A percentile compares a stretch with the other conserved stretches of the same genome.
Evolutionary conservation across 2,797 vertebrate species (phyloP).

Genomic region (Epinephelus malabaricus): DNA sequence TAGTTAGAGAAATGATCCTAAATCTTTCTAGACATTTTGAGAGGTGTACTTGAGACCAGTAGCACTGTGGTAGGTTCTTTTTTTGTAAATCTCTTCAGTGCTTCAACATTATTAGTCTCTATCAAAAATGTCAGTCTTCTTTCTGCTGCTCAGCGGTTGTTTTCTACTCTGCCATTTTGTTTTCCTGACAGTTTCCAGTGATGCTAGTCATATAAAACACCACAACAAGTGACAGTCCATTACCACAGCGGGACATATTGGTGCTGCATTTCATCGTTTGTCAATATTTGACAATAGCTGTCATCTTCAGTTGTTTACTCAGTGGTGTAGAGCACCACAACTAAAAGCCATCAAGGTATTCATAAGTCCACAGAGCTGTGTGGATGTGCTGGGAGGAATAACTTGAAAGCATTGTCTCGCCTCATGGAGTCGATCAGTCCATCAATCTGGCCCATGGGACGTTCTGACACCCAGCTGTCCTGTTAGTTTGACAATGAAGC

Average conservation of each 20-base stretch:
- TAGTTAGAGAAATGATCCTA: background rate
- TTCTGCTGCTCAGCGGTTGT: background rate
- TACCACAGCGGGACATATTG: background rate
- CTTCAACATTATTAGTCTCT: background rate
- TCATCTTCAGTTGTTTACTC: background rate
- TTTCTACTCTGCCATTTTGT: background rate
- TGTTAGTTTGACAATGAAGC: slow-evolving; percentile 21
- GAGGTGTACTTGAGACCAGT: background rate
- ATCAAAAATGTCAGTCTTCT: background rate
- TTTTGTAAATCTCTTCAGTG: background rate
- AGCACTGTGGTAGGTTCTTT: background rate
- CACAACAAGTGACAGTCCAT: background rate
- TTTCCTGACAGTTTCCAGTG: background rate
- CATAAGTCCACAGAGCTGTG: background rate
- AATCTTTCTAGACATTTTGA: background rate
- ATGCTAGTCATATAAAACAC: background rate
- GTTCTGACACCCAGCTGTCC: slow-evolving; percentile 20
- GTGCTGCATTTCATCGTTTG: background rate
- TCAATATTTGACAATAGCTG: background rate
- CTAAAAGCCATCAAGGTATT: background rate
- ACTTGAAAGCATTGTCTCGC: slow-evolving; percentile 7
- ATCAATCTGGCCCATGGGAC: slow-evolving; percentile 14
- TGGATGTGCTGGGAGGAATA: background rate
- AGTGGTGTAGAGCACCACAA: background rate
- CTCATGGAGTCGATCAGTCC: slow-evolving; percentile 19